These are phyloP conservation scores for Biston stratarius DNA, from an alignment of 2,888 invertebrate species.

Conservation along the genomic window DNA sequence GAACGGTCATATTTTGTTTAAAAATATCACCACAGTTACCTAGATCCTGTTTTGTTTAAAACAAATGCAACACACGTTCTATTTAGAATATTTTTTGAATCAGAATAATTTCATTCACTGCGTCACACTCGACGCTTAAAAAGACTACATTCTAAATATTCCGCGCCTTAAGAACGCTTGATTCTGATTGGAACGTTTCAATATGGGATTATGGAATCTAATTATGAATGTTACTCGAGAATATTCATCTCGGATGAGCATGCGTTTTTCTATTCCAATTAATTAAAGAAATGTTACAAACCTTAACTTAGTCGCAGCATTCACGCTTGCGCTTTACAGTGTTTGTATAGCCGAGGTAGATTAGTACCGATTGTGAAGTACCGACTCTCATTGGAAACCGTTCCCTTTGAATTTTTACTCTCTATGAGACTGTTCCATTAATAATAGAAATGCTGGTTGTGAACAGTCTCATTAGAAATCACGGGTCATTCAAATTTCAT, in stretches of 20 bases:
- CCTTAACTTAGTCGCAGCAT: neutral
- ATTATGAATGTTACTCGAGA: slow-evolving; percentile 28
- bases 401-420: slow-evolving; percentile 12
- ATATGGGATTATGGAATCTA: slow-evolving; percentile 28
- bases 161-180: no score
- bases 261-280: slow-evolving; percentile 23
- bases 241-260: slow-evolving; percentile 22
- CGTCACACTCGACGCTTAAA: no score
- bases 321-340: slow-evolving; percentile 2
- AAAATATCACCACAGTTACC: no score
- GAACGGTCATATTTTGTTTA: no score
- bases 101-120: no score
- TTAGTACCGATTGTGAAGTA: slow-evolving; percentile 2
- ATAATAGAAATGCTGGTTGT: neutral
- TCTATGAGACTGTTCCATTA: slow-evolving; percentile 2
- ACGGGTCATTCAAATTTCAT: neutral
- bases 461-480: slow-evolving; percentile 1
- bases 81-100: no score
- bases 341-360: neutral
- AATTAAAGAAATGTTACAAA: slow-evolving; percentile 28
- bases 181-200: slow-evolving; percentile 21
- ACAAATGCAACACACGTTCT: no score
- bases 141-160: no score
- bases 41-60: no score
- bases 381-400: slow-evolving; percentile 7